Evolutionary conservation across 2,888 invertebrate species (phyloP).

Genomic region (Leptinotarsa haldemani): DNA sequence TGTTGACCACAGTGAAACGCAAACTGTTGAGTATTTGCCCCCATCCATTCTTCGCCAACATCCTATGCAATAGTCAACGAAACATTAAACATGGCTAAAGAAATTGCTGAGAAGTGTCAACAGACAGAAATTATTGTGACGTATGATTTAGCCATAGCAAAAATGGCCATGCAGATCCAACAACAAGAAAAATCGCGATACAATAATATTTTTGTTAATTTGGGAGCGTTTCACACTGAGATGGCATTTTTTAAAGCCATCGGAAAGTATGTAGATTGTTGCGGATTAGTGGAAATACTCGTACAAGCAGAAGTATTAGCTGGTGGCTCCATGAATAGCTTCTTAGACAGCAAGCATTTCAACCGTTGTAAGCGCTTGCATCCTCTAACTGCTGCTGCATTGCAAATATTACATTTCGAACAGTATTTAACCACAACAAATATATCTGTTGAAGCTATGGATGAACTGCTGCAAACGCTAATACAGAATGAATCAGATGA

Average conservation of each 20-base stretch:
- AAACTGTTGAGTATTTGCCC: slow-evolving; percentile 28
- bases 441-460: slow-evolving; percentile 26
- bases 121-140: slow-evolving; percentile 23
- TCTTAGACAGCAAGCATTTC: slow-evolving; percentile 54
- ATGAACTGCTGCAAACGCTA: slow-evolving; percentile 32
- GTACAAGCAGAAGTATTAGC: slow-evolving; percentile 56
- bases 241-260: slow-evolving; percentile 55
- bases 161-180: slow-evolving; percentile 54
- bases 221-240: slow-evolving; percentile 34
- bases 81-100: slow-evolving; percentile 26
- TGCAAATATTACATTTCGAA: slow-evolving; percentile 34
- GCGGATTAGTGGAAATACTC: slow-evolving; percentile 55
- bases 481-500: slow-evolving; percentile 33
- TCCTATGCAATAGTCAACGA: slow-evolving; percentile 30
- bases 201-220: slow-evolving; percentile 48
- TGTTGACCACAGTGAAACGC: slow-evolving; percentile 28
- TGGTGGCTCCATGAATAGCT: slow-evolving; percentile 54
- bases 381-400: slow-evolving; percentile 29
- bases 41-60: slow-evolving; percentile 32
- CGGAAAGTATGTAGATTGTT: slow-evolving; percentile 56
- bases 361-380: slow-evolving; percentile 26
- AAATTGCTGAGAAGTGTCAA: slow-evolving; percentile 32
- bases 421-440: slow-evolving; percentile 33
- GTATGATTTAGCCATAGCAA: slow-evolving; percentile 55
- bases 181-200: slow-evolving; percentile 49